Conservation (phyloP, 2,113 vertebrate species). For the Cavia porcellus region DNA sequence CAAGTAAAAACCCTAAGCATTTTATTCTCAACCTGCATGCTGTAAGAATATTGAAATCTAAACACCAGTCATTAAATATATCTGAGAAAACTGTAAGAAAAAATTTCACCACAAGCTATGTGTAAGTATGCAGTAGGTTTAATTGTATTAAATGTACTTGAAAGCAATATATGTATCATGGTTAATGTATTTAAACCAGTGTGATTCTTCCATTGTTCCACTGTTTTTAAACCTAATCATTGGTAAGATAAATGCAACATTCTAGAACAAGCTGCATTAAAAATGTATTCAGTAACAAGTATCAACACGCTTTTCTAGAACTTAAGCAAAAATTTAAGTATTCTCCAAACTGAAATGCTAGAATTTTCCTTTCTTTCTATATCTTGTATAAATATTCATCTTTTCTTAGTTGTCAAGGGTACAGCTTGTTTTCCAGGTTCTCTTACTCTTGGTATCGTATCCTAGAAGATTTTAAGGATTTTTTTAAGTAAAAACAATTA, state of each 20-base stretch:
- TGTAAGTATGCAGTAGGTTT: constrained; percentile 27
- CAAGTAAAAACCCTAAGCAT: background rate
- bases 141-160: background rate
- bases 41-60: background rate
- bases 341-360: constrained; percentile 8
- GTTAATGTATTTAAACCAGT: constrained; percentile 14
- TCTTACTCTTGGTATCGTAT: background rate
- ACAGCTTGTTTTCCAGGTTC: background rate
- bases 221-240: constrained; percentile 35
- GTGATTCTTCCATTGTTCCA: background rate
- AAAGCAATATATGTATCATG: background rate
- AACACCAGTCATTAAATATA: background rate
- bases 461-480: background rate
- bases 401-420: constrained; percentile 7
- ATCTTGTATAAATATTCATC: background rate
- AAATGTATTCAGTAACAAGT: background rate
- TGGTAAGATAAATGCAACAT: background rate
- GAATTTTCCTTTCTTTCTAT: background rate
- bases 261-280: constrained; percentile 1
- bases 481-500: background rate
- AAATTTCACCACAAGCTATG: background rate
- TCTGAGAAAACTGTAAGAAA: background rate
- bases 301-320: constrained; percentile 11
- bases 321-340: constrained; percentile 12
- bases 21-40: background rate